phyloP scores from a whole-genome alignment of 2,113 vertebrate species.

The Macrotis lagotis region DNA sequence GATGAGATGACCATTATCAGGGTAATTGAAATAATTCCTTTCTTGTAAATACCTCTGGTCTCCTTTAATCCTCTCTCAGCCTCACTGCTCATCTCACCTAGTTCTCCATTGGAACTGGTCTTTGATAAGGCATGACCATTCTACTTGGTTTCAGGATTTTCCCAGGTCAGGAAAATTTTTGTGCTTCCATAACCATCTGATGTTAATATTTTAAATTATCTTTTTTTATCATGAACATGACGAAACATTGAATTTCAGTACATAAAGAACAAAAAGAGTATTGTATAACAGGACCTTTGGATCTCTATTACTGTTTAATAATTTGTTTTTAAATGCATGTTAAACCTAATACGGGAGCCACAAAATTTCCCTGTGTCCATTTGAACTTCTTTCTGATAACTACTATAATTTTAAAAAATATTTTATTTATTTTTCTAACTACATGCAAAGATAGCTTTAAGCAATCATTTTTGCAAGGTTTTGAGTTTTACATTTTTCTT shows the following conservation, averaged over 20 bases:
- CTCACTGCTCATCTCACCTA: background rate
- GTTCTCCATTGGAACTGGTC: background rate
- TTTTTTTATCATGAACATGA: background rate
- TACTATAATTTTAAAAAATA: too few relatives aligned
- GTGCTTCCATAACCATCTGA: background rate
- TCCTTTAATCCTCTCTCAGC: accelerated
- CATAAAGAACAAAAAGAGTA: background rate
- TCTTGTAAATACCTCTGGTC: accelerated
- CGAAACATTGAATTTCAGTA: background rate
- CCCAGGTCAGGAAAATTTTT: background rate
- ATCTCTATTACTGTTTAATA: background rate
- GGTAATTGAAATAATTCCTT: slow-evolving; percentile 76
- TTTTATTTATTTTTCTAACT: too few relatives aligned
- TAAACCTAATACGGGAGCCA: background rate
- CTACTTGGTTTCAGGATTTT: background rate
- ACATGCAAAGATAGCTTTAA: too few relatives aligned
- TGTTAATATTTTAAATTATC: background rate
- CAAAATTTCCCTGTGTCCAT: background rate
- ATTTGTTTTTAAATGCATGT: background rate
- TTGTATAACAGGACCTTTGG: background rate
- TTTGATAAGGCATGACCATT: background rate
- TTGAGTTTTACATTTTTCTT: too few relatives aligned
- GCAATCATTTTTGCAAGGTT: too few relatives aligned
- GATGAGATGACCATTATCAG: slow-evolving; percentile 90
- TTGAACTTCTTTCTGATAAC: background rate